Conservation (phyloP, 2,797 vertebrate species). For the Aldrovandia affinis region DNA sequence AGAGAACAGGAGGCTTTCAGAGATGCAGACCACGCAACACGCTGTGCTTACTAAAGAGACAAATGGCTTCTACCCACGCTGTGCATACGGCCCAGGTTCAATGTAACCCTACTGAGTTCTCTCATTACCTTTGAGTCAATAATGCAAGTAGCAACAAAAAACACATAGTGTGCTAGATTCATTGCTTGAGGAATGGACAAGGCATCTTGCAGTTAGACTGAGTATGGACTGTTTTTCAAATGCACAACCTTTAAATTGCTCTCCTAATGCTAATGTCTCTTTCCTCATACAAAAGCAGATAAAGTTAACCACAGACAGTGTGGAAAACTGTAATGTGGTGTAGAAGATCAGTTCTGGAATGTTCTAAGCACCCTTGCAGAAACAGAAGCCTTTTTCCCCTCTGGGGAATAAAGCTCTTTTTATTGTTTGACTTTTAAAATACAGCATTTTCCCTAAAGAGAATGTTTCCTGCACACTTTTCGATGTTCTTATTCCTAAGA, state of each 20-base stretch:
- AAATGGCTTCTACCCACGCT: not conserved
- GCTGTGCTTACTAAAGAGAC: constrained; percentile 24
- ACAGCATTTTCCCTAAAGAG: too few relatives aligned
- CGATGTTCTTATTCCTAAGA: too few relatives aligned
- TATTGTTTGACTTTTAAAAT: not conserved
- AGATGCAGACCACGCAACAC: constrained; percentile 6
- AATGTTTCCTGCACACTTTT: too few relatives aligned
- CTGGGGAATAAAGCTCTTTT: not conserved
- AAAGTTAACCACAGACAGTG: too few relatives aligned
- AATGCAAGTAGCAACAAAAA: not conserved
- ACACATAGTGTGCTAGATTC: not conserved
- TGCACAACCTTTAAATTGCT: not conserved
- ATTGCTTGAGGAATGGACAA: not conserved
- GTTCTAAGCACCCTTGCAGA: not conserved
- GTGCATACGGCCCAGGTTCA: not conserved
- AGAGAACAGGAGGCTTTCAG: constrained; percentile 44
- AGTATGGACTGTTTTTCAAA: not conserved
- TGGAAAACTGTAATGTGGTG: too few relatives aligned
- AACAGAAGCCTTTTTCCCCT: not conserved
- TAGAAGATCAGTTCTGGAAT: not conserved
- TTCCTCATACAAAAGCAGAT: not conserved
- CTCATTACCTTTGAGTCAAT: not conserved
- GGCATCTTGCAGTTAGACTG: not conserved
- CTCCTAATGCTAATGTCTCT: not conserved
- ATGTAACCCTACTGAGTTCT: not conserved